Conservation (phyloP, 2,797 vertebrate species). For the Danionella dracula region DNA sequence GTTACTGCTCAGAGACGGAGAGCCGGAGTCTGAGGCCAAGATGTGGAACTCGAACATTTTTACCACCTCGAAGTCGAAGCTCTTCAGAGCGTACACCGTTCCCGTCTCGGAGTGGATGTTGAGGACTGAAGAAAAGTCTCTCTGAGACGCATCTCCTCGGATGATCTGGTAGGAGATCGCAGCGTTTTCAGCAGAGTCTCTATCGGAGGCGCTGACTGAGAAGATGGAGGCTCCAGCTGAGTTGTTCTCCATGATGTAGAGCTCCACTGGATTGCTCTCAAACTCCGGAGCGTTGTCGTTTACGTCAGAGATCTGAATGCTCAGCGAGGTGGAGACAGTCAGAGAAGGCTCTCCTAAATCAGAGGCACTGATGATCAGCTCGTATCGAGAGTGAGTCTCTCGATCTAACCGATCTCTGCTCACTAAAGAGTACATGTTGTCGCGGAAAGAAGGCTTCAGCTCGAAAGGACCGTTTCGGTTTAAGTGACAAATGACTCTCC, state of each 20-base stretch:
- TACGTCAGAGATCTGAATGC: slow-evolving; percentile 61
- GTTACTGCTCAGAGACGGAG: slow-evolving; percentile 34
- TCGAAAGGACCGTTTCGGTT: slow-evolving; percentile 58
- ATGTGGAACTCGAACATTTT: slow-evolving; percentile 47
- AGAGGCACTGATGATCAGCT: slow-evolving; percentile 60
- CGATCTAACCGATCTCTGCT: slow-evolving; percentile 59
- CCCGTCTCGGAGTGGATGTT: slow-evolving; percentile 52
- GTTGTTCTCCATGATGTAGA: slow-evolving; percentile 69
- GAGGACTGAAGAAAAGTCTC: slow-evolving; percentile 42
- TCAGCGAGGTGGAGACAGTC: slow-evolving; percentile 49
- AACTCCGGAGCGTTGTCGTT: slow-evolving; percentile 67
- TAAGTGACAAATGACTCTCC: slow-evolving; percentile 60
- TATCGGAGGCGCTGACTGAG: slow-evolving; percentile 50
- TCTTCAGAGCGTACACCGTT: slow-evolving; percentile 45
- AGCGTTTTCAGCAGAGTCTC: slow-evolving; percentile 48
- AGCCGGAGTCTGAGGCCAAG: slow-evolving; percentile 42
- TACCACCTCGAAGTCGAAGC: slow-evolving; percentile 51
- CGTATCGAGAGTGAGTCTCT: slow-evolving; percentile 56
- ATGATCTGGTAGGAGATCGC: slow-evolving; percentile 42
- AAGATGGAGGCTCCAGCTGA: slow-evolving; percentile 46
- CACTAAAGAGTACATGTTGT: slow-evolving; percentile 66
- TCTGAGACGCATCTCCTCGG: not conserved
- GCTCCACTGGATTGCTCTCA: slow-evolving; percentile 48
- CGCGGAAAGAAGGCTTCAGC: slow-evolving; percentile 57
- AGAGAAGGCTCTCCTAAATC: slow-evolving; percentile 62